Evolutionary conservation across 2,888 invertebrate genomes (phyloP).

Genomic region (Octodonta nipae): DNA sequence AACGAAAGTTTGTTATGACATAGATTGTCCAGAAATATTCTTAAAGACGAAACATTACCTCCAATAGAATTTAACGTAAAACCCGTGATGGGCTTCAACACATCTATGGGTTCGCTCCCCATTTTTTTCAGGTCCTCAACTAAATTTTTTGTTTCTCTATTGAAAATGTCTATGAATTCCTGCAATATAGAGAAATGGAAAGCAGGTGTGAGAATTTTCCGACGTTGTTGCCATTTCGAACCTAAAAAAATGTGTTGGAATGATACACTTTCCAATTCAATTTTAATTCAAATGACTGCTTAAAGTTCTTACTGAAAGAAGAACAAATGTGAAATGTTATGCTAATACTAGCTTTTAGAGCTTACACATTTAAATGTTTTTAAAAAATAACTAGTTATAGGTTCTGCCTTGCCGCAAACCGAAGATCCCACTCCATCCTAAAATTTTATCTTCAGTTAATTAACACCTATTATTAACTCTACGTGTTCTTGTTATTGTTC

Average conservation of each 20-base stretch:
- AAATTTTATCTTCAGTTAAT: no score
- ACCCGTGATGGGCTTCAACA: constrained; percentile 8
- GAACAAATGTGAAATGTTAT: constrained; percentile 10
- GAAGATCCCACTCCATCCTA: no score
- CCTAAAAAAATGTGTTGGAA: no score
- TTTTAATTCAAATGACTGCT: background rate
- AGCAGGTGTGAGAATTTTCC: constrained; percentile 18
- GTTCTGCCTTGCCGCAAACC: no score
- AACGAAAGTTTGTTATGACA: no score
- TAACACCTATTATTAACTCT: no score
- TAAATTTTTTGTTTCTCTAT: constrained; percentile 12
- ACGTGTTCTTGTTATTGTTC: no score
- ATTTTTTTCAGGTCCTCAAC: constrained; percentile 2
- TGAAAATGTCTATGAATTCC: constrained; percentile 15
- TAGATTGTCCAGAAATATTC: background rate
- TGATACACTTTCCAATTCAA: no score
- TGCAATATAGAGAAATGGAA: constrained; percentile 18
- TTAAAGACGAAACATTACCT: constrained; percentile 4
- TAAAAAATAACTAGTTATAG: no score
- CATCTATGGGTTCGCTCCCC: constrained; percentile 4
- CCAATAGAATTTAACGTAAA: constrained; percentile 8
- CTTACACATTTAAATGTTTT: no score
- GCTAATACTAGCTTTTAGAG: no score
- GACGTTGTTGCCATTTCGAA: constrained; percentile 15
- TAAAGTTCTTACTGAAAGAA: constrained; percentile 1